Base-by-base conservation (phyloP, 2,113 vertebrate genomes). In the Syngnathus scovelli region DNA sequence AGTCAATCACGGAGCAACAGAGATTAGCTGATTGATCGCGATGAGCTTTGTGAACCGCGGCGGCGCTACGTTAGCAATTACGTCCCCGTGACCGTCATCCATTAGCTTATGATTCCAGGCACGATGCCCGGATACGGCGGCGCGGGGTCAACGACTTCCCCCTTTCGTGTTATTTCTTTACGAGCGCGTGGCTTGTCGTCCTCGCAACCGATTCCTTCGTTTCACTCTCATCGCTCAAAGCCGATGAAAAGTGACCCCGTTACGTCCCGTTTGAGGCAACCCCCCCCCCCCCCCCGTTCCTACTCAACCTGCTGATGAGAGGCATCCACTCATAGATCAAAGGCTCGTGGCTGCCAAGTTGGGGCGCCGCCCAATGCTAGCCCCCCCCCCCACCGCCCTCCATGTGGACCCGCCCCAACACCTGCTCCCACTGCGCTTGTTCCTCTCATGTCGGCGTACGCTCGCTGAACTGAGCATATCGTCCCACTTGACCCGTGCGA, bases 381-480 rank as follows among this genome's bases (percentile, higher is more conserved):
- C 38, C 55, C 36, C 39, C 55, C 71, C 19, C 18, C 48, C 48
- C 4, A 0, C 48, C 48, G 6, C 48, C 51, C 68, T 38, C 72
- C 66, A 72, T 21, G 8, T 54, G 70, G 74, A 72, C 70, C 77
- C 76, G 54, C 84, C 83, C 80, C 76, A 77, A 81, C 88, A 83
- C 74, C 85, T 86, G 82, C 83, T 84, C 82, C 79, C 73, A 63
- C 71, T 68, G 76, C 9, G 70, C 71, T 77, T 43, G 73, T 86
- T 83, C 71, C 58, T 58, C 60, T 67, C 70, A 59, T 72, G 70
- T 84, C 79, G 67, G 38, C 5, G 52, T 60, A 21, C 36, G 70
- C 52, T 19, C 46, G 70, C 69, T 69, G 59, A 81, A 61, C 54
- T 9, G 4, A 0, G 0, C 7, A 63, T 58, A 33, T 56, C 33